These are phyloP conservation scores for Ormyrus thymus DNA, from an alignment of 2,888 invertebrate species.

Conservation along the genomic window DNA sequence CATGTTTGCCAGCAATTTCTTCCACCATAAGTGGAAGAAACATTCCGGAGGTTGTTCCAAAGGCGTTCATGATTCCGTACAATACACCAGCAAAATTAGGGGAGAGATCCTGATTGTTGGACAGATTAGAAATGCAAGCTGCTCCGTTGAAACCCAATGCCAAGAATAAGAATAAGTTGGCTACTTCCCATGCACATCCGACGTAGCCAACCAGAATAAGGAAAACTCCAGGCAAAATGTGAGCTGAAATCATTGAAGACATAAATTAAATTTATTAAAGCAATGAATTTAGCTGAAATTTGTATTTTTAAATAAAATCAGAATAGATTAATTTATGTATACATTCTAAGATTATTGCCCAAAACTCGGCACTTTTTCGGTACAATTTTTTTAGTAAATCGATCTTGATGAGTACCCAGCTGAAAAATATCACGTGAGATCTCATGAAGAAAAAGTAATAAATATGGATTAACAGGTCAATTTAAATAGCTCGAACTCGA, in stretches of 20 bases:
- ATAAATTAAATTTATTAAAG: conserved; percentile 14
- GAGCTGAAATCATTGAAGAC: conserved; percentile 74
- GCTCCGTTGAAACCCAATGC: conserved; percentile 70
- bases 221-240: conserved; percentile 79
- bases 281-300: no score
- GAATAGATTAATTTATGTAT: no score
- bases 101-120: conserved; percentile 80
- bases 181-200: conserved; percentile 63
- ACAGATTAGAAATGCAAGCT: conserved; percentile 76
- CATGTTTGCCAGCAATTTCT: conserved; percentile 76
- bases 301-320: no score
- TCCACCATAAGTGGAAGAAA: conserved; percentile 84
- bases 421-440: no score
- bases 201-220: conserved; percentile 69
- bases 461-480: background rate
- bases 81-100: conserved; percentile 85
- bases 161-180: conserved; percentile 66
- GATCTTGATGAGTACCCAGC: conserved; percentile 15
- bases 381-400: no score
- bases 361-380: no score
- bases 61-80: conserved; percentile 84
- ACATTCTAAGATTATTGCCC: no score
- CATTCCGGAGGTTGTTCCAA: conserved; percentile 83
- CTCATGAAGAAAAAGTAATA: background rate
- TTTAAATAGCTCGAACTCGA: background rate